Conservation (phyloP, 1,140 invertebrate species). For the Cryptotermes secundus region DNA sequence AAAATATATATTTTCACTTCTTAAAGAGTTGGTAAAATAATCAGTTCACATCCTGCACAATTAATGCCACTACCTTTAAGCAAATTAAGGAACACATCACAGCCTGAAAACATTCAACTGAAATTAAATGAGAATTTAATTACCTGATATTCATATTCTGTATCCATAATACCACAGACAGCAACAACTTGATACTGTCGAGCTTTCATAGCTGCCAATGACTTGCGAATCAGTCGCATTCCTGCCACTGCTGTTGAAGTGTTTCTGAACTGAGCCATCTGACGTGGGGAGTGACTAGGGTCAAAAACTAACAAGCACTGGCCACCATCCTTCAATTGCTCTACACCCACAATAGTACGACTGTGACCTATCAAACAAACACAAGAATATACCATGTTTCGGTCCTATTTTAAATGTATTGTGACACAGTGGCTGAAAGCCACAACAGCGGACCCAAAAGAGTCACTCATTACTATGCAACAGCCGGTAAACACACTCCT, state of each 20-base stretch:
- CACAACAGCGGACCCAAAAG: no score
- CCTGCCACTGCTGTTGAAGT: constrained; percentile 57
- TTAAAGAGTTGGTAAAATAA: no score
- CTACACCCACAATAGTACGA: constrained; percentile 84
- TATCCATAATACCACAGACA: constrained; percentile 70
- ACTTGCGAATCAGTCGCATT: constrained; percentile 72
- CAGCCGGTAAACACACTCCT: no score
- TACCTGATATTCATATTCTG: constrained; percentile 74
- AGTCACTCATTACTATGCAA: no score
- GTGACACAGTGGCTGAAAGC: no score
- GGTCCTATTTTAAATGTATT: no score
- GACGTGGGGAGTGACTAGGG: constrained; percentile 77
- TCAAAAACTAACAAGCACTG: constrained; percentile 79
- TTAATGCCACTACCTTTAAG: no score
- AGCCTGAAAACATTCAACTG: no score
- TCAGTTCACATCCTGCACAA: no score
- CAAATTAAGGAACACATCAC: no score
- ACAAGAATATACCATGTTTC: background rate
- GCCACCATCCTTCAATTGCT: constrained; percentile 66
- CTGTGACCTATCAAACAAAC: constrained; percentile 69
- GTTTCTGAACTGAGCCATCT: constrained; percentile 68
- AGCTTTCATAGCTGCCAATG: constrained; percentile 72
- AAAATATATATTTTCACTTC: no score
- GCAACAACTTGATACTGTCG: constrained; percentile 85
- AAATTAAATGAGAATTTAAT: background rate